Base-by-base conservation (phyloP, 2,797 vertebrate species). In the Tapera naevia region DNA sequence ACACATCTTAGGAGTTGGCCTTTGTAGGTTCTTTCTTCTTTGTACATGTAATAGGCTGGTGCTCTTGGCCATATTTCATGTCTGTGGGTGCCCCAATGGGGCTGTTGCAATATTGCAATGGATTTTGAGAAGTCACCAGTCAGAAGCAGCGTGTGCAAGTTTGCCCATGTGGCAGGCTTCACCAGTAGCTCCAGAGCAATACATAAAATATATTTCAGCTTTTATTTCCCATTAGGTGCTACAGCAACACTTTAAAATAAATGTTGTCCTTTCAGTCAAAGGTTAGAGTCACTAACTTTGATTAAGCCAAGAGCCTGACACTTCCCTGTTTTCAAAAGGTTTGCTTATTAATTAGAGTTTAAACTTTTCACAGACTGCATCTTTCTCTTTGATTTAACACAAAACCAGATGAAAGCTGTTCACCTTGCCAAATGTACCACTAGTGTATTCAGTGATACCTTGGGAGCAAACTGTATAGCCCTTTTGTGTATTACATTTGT, bases 21-120 rank as follows among this genome's bases (percentile, higher is more conserved):
- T 71, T 70, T n/a, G 15, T 28, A 66, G 24, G 22, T 24, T 83
- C 37, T 56, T 73, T 8, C 17, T 74, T 18, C 48, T 78, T 86
- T 1, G 1, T 8, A 78, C n/a, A 18, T 0, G 2, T 18, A 53
- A 15, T 0, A 0, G 27, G 12, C 24, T 28, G 19, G 13, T 45
- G 35, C 18, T 86, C 51, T 30, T 67, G 69, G 51, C 7, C 30
- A 35, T 33, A 8, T 50, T 33, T 33, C 11, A 2, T 5, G 9
- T 5, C 43, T 21, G 2, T 12, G 17, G 33, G 17, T 80, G 24
- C 2, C 41, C 15, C 14, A 19, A 9, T 0, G 1, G 6, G 21
- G 28, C 46, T 93, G 33, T 39, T 83, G 60, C 28, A 27, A 43
- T 30, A 28, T 17, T 39, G 53, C 17, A 73, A 7, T 2, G 9